Conservation (phyloP, 1,140 invertebrate genomes). For the Psix sp. region DNA sequence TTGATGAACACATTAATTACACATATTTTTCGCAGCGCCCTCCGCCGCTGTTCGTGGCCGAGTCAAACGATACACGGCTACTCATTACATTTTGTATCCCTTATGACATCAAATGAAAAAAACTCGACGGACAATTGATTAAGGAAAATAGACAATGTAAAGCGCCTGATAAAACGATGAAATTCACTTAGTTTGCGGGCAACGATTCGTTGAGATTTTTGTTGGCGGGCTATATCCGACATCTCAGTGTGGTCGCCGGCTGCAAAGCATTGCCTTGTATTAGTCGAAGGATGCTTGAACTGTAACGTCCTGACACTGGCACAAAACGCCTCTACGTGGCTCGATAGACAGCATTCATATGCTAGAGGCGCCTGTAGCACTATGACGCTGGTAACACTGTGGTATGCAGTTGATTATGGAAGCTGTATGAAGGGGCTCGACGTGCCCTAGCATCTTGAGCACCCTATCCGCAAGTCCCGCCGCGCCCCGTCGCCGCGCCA, state of each 20-base stretch:
- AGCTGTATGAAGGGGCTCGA: constrained; percentile 66
- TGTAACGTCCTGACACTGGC: constrained; percentile 34
- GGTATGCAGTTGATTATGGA: constrained; percentile 69
- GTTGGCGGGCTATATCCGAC: constrained; percentile 14
- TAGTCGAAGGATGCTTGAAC: constrained; percentile 44
- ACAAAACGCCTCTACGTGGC: constrained; percentile 37
- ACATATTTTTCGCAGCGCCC: constrained; percentile 15
- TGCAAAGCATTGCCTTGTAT: constrained; percentile 29
- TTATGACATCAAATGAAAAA: too few relatives aligned
- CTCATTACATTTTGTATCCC: too few relatives aligned
- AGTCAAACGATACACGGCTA: too few relatives aligned
- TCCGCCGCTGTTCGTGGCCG: too few relatives aligned
- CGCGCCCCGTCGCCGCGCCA: constrained; percentile 27
- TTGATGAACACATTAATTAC: constrained; percentile 52
- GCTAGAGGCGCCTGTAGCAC: constrained; percentile 59
- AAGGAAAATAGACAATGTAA: too few relatives aligned
- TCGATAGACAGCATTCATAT: constrained; percentile 60
- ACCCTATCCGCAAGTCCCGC: constrained; percentile 52
- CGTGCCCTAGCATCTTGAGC: constrained; percentile 67
- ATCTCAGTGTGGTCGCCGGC: constrained; percentile 29
- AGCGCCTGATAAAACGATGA: too few relatives aligned
- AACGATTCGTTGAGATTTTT: constrained; percentile 29
- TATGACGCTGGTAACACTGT: constrained; percentile 63
- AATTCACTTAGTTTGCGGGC: constrained; percentile 30
- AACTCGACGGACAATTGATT: too few relatives aligned